These are phyloP conservation scores for Vespertilio murinus DNA, from an alignment of 2,797 vertebrate species.

Conservation along the genomic window DNA sequence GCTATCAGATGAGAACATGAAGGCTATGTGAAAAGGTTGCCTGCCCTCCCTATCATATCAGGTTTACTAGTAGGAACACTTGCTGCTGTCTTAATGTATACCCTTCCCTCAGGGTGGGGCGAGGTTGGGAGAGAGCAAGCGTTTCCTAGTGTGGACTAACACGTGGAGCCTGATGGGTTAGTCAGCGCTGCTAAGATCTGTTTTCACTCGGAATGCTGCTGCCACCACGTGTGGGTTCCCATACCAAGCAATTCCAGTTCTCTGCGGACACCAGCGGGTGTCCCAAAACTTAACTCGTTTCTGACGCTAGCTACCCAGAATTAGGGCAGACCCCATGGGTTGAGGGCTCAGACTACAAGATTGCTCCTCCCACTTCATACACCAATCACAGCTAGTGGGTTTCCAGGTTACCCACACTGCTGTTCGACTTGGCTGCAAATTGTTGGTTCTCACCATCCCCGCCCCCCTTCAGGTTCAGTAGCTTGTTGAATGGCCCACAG, in stretches of 20 bases:
- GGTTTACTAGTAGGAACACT: background rate
- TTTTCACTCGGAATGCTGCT: background rate
- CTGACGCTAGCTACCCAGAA: background rate
- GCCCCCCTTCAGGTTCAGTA: background rate
- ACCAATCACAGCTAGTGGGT: background rate
- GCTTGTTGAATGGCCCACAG: background rate
- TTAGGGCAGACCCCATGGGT: background rate
- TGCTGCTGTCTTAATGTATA: background rate
- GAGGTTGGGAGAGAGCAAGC: background rate
- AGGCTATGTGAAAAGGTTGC: background rate
- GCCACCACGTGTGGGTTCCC: background rate
- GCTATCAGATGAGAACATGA: background rate
- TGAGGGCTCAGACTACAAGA: background rate
- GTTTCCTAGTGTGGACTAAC: background rate
- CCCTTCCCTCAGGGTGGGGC: background rate
- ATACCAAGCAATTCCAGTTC: background rate
- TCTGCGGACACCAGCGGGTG: rapidly evolving
- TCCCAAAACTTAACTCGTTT: background rate
- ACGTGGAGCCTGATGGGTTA: background rate
- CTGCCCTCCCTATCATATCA: background rate
- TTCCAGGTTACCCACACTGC: background rate
- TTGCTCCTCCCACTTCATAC: background rate
- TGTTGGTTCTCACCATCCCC: background rate
- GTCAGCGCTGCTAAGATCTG: background rate
- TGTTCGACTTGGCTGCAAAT: background rate